Base-by-base conservation (phyloP, 2,888 invertebrate species). In the Willowsia nigromaculata region DNA sequence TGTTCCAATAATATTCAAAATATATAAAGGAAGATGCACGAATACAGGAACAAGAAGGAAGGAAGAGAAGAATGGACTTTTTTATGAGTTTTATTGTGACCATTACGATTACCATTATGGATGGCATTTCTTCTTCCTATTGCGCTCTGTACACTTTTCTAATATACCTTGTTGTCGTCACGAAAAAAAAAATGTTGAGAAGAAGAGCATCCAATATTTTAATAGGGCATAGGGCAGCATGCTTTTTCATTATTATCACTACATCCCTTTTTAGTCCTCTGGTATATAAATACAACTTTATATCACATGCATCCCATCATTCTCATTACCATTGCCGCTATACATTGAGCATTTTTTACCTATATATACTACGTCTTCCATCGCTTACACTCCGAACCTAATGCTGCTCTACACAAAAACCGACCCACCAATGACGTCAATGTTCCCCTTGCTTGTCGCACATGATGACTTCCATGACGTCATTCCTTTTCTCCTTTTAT, bases 401-500 rank as follows among this genome's bases (percentile, higher is more conserved):
- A 18, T 56, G 22, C 33, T 33, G 3, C 43, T 78, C n/a, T 2
- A 18, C 33, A 53, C 33, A 76, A 50, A 27, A 76, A 53, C 50
- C 50, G 76, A 83, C 40, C 74, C 27, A 78, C 43, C 76, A 47
- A 85, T 85, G 85, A 85, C 85, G 85, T 85, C 85, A 85, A 85
- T 85, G 78, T 85, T 85, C 85, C 78, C 85, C 85, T 85, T 85
- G 76, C 85, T 65, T 85, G 85, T 85, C 85, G 85, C 85, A 85
- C 85, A 85, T 85, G 85, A 85, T 85, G 85, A 85, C 85, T 85
- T 85, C 78, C 59, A 78, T 85, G 85, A 85, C 85, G 85, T 85
- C 85, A 85, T 85, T 85, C 62, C 65, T 62, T 78, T 85, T 76
- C 37, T 59, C 50, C 62, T 65, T 33, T 47, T 59, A 74, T 59